phyloP scores from a whole-genome alignment of 2,113 vertebrate genomes.

The Hucho hucho region DNA sequence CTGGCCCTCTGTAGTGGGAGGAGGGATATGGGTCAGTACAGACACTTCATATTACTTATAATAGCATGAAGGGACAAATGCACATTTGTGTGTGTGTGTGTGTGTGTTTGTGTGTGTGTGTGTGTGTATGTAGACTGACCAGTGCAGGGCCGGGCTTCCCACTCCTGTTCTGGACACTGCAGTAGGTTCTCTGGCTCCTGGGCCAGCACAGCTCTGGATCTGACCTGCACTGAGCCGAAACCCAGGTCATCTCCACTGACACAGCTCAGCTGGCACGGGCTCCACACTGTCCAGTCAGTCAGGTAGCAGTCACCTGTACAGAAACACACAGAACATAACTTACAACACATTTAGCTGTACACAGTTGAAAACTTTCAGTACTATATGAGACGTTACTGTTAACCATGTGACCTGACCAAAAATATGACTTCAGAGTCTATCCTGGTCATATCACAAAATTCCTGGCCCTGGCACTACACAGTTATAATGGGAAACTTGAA shows the following conservation, averaged over 20 bases:
- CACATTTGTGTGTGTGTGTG: too few relatives aligned
- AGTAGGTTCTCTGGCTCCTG: constrained; percentile 92
- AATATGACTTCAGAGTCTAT: too few relatives aligned
- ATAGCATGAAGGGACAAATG: background rate
- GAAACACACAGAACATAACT: constrained; percentile 6
- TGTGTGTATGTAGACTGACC: constrained; percentile 69
- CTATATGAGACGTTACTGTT: background rate
- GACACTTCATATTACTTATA: background rate
- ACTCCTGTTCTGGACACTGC: constrained; percentile 89
- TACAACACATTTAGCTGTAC: background rate
- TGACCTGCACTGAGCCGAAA: constrained; percentile 89
- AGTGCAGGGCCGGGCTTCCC: constrained; percentile 87
- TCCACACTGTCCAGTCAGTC: constrained; percentile 94
- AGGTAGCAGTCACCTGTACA: constrained; percentile 93
- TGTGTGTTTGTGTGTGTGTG: background rate
- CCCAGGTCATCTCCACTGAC: constrained; percentile 87
- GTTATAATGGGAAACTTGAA: too few relatives aligned
- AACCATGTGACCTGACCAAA: too few relatives aligned
- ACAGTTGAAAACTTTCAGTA: background rate
- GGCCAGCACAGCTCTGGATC: constrained; percentile 87
- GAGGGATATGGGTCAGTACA: background rate
- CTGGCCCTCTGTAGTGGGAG: constrained; percentile 77
- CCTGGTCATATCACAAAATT: too few relatives aligned
- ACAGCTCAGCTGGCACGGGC: constrained; percentile 90
- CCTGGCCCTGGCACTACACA: too few relatives aligned